These are phyloP conservation scores for Echinometra lucunter DNA, from an alignment of 53 echinoderm and acorn worm species.

Conservation along the genomic window DNA sequence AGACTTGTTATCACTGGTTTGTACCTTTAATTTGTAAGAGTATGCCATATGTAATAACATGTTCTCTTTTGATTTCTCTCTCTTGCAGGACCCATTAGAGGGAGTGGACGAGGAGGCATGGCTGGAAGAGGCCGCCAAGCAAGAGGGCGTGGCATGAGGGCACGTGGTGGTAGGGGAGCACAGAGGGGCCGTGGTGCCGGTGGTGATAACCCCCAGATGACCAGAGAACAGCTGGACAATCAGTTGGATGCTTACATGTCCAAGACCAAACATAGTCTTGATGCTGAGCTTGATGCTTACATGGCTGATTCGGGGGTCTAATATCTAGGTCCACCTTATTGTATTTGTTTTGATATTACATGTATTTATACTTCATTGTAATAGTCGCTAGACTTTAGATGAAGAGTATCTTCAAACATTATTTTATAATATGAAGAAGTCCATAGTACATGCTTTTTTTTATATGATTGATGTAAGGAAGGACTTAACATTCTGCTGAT, in stretches of 20 bases:
- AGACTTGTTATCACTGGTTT: not conserved
- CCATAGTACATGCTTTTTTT: not conserved
- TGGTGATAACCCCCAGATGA: slow-evolving; percentile 47
- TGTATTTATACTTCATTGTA: not conserved
- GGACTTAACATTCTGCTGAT: not conserved
- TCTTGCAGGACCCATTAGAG: slow-evolving; percentile 54
- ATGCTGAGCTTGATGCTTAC: slow-evolving; percentile 96
- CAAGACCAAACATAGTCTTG: slow-evolving; percentile 86
- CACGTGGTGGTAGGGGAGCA: slow-evolving; percentile 65
- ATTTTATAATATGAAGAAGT: not conserved
- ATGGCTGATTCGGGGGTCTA: slow-evolving; percentile 87
- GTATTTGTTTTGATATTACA: not conserved
- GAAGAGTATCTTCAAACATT: not conserved
- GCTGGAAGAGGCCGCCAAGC: slow-evolving; percentile 71
- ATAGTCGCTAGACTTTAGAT: not conserved
- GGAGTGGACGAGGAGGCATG: slow-evolving; percentile 33
- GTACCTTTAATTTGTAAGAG: not conserved
- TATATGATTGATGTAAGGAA: not conserved
- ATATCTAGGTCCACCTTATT: not conserved
- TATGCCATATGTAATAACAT: not conserved
- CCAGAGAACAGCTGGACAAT: slow-evolving; percentile 90
- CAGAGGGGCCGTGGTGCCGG: slow-evolving; percentile 56
- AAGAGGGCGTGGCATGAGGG: slow-evolving; percentile 72
- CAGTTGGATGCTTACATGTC: slow-evolving; percentile 98
- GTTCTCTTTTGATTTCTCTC: not conserved